A percentile compares a stretch with the other conserved stretches of the same genome.
Conservation (phyloP, 2,797 vertebrate species). For the Lycodopsis pacificus region DNA sequence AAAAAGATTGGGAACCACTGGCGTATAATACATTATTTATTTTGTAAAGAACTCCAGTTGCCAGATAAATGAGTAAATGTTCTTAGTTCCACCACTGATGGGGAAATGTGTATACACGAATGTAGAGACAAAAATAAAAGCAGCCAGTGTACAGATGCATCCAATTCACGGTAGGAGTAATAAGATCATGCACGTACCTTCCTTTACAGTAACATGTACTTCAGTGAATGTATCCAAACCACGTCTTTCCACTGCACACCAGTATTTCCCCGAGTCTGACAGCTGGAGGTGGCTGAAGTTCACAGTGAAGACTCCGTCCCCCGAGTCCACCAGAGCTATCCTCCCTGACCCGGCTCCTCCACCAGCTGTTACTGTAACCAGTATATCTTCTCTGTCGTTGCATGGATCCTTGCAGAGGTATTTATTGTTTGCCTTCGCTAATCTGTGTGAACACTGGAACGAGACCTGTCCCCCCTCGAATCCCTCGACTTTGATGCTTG, state of each 20-base stretch:
- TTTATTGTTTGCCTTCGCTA: constrained; percentile 23
- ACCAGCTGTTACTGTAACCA: constrained; percentile 43
- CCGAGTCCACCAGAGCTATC: constrained; percentile 48
- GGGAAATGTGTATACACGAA: not conserved
- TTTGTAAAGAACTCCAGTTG: not conserved
- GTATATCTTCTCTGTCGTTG: not conserved
- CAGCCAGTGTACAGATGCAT: not conserved
- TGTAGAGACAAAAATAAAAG: not conserved
- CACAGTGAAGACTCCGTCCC: constrained; percentile 50
- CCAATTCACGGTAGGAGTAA: not conserved
- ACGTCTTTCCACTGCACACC: constrained; percentile 51
- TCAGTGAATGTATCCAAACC: constrained; percentile 35
- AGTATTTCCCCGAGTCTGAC: constrained; percentile 54
- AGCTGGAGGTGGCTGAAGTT: constrained; percentile 59
- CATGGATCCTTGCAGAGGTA: constrained; percentile 72
- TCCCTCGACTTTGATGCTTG: not conserved
- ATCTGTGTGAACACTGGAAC: constrained; percentile 47
- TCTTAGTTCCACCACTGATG: not conserved
- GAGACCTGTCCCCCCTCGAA: constrained; percentile 30
- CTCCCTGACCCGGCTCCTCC: not conserved
- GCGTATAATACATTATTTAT: not conserved
- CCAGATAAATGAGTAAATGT: not conserved
- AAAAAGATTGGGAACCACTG: not conserved
- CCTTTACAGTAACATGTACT: constrained; percentile 49
- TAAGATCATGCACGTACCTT: constrained; percentile 35